phyloP scores from a whole-genome alignment of 1,140 invertebrate genomes.

The Danaus plexippus region DNA sequence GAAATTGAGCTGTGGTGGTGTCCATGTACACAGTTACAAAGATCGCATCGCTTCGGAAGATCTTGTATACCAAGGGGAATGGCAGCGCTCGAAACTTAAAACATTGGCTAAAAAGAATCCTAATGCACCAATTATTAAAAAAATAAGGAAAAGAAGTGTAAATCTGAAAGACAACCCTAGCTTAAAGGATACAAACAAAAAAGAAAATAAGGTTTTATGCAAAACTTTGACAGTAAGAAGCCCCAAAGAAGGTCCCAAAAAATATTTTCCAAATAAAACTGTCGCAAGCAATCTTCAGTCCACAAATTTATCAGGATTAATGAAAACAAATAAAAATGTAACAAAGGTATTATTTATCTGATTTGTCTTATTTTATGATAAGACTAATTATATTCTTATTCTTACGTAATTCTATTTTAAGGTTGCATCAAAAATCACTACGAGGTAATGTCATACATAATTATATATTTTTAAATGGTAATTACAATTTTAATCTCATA shows the following conservation, averaged over 20 bases:
- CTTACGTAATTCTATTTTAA: conserved; percentile 23
- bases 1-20: conserved; percentile 43
- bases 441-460: conserved; percentile 24
- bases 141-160: conserved; percentile 25
- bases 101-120: conserved; percentile 21
- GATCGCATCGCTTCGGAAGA: conserved; percentile 45
- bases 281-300: too few relatives aligned
- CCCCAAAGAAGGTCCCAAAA: not conserved
- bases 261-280: too few relatives aligned
- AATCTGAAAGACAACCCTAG: conserved; percentile 19
- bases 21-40: conserved; percentile 54
- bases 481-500: conserved; percentile 4
- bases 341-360: conserved; percentile 10
- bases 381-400: not conserved
- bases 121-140: conserved; percentile 16
- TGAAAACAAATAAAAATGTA: conserved; percentile 9
- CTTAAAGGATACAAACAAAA: conserved; percentile 1
- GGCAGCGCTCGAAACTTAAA: conserved; percentile 29
- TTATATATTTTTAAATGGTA: not conserved
- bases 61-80: conserved; percentile 54
- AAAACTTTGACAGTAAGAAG: conserved; percentile 2
- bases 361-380: too few relatives aligned
- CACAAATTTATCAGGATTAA: not conserved
- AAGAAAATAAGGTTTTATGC: conserved; percentile 7
- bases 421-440: conserved; percentile 32